Evolutionary conservation across 1,140 invertebrate genomes (phyloP).

Genomic region (Euborellia annulipes): DNA sequence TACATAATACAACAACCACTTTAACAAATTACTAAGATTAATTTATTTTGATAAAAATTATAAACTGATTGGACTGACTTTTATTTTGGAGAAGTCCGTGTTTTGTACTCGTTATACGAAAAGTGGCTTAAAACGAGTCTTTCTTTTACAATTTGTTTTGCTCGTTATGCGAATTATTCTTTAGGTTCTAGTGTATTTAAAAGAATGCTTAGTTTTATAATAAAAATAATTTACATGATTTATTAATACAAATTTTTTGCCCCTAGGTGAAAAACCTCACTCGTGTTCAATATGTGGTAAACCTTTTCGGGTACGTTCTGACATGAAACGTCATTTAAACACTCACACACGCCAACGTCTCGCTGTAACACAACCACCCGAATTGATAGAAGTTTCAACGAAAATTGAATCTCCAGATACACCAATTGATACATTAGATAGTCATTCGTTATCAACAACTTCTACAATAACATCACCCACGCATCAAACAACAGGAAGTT

Average conservation of each 20-base stretch:
- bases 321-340: constrained; percentile 74
- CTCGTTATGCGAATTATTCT: too few relatives aligned
- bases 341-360: constrained; percentile 44
- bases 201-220: neutral
- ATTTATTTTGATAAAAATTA: too few relatives aligned
- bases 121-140: too few relatives aligned
- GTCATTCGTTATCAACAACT: neutral
- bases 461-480: neutral
- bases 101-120: too few relatives aligned
- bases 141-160: too few relatives aligned
- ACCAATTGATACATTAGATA: neutral
- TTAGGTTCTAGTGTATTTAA: too few relatives aligned
- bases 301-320: constrained; percentile 68
- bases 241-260: constrained; percentile 12
- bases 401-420: neutral
- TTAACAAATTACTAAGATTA: too few relatives aligned
- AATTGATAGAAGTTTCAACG: neutral
- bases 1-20: too few relatives aligned
- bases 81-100: too few relatives aligned
- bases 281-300: constrained; percentile 61
- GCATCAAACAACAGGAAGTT: neutral
- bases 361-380: neutral
- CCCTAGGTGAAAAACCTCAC: constrained; percentile 59
- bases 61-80: too few relatives aligned
- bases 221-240: constrained; percentile 2